Evolutionary conservation across 2,888 invertebrate genomes (phyloP).

Genomic region (Coenonympha glycerion): DNA sequence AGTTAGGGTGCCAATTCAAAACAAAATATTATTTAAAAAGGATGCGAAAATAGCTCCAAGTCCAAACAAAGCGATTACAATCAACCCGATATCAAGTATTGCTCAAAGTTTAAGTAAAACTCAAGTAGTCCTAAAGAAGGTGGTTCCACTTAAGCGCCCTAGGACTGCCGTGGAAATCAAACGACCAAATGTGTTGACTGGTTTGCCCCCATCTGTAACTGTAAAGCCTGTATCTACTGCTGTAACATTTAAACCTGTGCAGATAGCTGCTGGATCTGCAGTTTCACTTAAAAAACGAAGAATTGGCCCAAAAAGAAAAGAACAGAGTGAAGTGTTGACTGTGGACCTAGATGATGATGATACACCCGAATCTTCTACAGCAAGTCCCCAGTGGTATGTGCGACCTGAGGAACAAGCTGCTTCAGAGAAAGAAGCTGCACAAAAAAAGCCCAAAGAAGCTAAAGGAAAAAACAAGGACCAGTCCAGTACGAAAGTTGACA

Average conservation of each 20-base stretch:
- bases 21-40: constrained; percentile 17
- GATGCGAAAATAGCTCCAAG: constrained; percentile 20
- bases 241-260: constrained; percentile 36
- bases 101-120: constrained; percentile 28
- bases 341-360: constrained; percentile 66
- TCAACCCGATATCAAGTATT: constrained; percentile 34
- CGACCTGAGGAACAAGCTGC: constrained; percentile 61
- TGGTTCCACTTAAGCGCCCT: constrained; percentile 17
- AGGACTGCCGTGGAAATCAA: constrained; percentile 32
- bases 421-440: no score
- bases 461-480: constrained; percentile 2
- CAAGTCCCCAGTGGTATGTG: constrained; percentile 59
- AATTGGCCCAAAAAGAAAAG: constrained; percentile 19
- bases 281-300: constrained; percentile 23
- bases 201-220: constrained; percentile 55
- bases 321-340: constrained; percentile 38
- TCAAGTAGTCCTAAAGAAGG: constrained; percentile 29
- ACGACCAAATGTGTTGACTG: constrained; percentile 34
- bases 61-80: constrained; percentile 25
- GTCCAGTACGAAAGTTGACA: background rate
- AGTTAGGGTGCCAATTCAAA: constrained; percentile 11
- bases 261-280: constrained; percentile 16
- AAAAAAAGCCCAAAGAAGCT: no score
- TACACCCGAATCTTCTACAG: constrained; percentile 27
- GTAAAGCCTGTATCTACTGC: constrained; percentile 24